Evolutionary conservation across 1,140 invertebrate genomes (phyloP), one percentile per base, ranked within the genome.

Genomic region (Ips typographus): DNA sequence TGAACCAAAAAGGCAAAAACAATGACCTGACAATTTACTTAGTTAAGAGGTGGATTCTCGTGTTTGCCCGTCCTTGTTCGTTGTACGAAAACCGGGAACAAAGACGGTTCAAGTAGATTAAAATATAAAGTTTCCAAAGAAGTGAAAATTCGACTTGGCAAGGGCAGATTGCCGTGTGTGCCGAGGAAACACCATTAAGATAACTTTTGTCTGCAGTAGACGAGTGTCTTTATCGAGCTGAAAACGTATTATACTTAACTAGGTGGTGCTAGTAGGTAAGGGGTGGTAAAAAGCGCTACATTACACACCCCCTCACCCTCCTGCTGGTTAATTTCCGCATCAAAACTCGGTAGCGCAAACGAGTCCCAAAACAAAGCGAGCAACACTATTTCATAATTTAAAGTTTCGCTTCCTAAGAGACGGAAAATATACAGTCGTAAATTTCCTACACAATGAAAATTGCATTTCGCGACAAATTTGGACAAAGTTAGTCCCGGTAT

Each of bases 391-490:
- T 64, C 47, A 64, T 53, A 64, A 64, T 64, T 64, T 52, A 64
- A 64, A 64, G 47, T 64, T 62, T 52, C 47, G 39, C 49, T 40
- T 64, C 61, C 61, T 64, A 64, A 64, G 61, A 64, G 61, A 52
- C 61, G 38, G 61, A 64, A 64, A 64, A 64, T 64, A 53, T 64
- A 64, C 38, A 22, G 38, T 40, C 36, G 49, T 52, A 65, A 53
- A 65, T 65, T 65, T 65, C 62, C 8, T 43, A 56, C 40, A 53
- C 40, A 65, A 65, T 65, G 62, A 65, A 65, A 65, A 65, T 52
- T 65, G 62, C 62, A 65, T 65, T 65, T 65, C 62, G 55, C 52
- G 62, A 55, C 62, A 65, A 65, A 65, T 65, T 65, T 55, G 40
- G 51, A 65, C 62, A 40, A 65, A 65, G 62, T 65, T 65, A 65